phyloP scores from a whole-genome alignment of 2,888 invertebrate species.

The Apodemia zela region DNA sequence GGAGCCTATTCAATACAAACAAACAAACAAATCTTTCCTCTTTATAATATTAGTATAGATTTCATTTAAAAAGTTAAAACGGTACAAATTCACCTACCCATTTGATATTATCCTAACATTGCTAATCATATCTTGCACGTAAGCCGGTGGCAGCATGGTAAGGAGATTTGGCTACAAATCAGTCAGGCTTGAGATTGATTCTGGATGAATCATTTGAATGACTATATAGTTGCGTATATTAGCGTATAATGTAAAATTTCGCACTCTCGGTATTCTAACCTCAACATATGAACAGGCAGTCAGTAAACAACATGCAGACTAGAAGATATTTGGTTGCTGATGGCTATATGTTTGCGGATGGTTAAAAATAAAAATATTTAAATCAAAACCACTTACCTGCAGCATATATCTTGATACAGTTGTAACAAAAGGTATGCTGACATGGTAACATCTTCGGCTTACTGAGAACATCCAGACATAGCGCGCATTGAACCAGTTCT shows the following conservation, averaged over 20 bases:
- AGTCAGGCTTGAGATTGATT: too few relatives aligned
- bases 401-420: slow-evolving; percentile 77
- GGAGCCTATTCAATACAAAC: too few relatives aligned
- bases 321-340: background rate
- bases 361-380: too few relatives aligned
- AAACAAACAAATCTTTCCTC: too few relatives aligned
- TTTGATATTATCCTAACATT: background rate
- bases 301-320: background rate
- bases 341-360: too few relatives aligned
- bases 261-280: background rate
- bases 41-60: too few relatives aligned
- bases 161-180: background rate
- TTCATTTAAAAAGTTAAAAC: too few relatives aligned
- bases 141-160: too few relatives aligned
- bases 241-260: too few relatives aligned
- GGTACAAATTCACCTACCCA: background rate
- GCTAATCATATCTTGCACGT: too few relatives aligned
- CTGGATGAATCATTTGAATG: too few relatives aligned
- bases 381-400: slow-evolving; percentile 42
- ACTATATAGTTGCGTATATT: too few relatives aligned
- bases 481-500: slow-evolving; percentile 81
- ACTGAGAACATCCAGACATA: slow-evolving; percentile 79
- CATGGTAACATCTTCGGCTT: slow-evolving; percentile 83
- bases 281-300: background rate
- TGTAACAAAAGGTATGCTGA: slow-evolving; percentile 84